Evolutionary conservation across 2,113 vertebrate genomes (phyloP).

Genomic region (Brachypteracias leptosomus): DNA sequence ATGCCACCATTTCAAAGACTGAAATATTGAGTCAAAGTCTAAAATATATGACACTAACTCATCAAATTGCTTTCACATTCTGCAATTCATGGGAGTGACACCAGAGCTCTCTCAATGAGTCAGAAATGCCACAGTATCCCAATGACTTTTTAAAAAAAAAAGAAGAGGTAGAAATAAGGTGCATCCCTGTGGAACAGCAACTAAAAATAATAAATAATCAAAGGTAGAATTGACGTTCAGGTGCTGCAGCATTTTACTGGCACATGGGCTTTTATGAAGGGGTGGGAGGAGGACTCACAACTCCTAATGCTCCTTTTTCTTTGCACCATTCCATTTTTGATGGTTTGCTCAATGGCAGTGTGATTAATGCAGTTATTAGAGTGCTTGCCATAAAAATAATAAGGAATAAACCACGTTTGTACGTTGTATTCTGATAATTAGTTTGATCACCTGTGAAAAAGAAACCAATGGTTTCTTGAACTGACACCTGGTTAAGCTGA

Average conservation of each 20-base stretch:
- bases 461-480: not conserved
- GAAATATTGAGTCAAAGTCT: not conserved
- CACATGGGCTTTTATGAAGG: not conserved
- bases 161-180: not conserved
- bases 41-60: fast-evolving
- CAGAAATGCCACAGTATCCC: not conserved
- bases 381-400: not conserved
- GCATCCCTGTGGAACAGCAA: not conserved
- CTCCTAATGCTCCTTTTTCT: not conserved
- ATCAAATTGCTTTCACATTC: not conserved
- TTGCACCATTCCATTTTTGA: not conserved
- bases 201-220: not conserved
- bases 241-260: not conserved
- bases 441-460: not conserved
- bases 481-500: not conserved
- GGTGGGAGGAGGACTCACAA: not conserved
- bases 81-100: not conserved
- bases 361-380: not conserved
- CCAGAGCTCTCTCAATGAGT: not conserved
- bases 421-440: not conserved
- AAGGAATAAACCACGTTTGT: not conserved
- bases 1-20: not conserved
- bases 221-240: not conserved
- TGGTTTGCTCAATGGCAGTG: not conserved
- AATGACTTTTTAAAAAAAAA: not conserved